Base-by-base conservation (phyloP, 2,113 vertebrate genomes). In the Gymnobelideus leadbeateri region DNA sequence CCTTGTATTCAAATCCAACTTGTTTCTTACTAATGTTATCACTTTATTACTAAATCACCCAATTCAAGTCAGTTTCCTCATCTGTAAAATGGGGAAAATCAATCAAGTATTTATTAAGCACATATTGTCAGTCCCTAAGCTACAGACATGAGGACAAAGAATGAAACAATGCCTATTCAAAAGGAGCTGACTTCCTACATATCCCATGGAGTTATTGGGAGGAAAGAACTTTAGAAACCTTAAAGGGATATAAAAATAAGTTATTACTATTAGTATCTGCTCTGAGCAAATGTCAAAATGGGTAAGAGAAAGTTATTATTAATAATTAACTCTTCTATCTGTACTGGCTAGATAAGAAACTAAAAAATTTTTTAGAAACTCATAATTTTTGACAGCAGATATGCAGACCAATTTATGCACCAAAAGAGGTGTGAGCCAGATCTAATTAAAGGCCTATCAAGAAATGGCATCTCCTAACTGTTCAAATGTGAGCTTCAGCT, bases 1-100 rank as follows among this genome's bases (percentile, higher is more conserved):
- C 92, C 3, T 21, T 57, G 92, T 91, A 89, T 92, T 94, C 54
- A 92, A 92, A 97, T 93, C 84, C 52, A 93, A 95, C 92, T 23
- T 43, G n/a, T 84, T 84, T 84, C 11, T 84, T 84, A 84, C 68
- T 84, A 43, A 84, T 84, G 68, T 8, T 84, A 28, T 84, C 23
- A 91, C 51, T 54, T 50, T 92, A n/a, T 37, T 37, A 90, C 19
- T 7, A 89, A 91, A 2, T 9, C 37, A 68, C 31, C 53, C 90
- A 91, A 53, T 96, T 26, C 89, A 61, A 57, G 77, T 89, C 94
- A 54, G 77, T 53, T 95, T 91, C 77, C 94, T 96, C 47, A 95
- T 47, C 43, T 12, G 57, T 92, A 96, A 95, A 91, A 54, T 55
- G 23, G 94, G n/a, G 57, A 21, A 31, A 90, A 5, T 55, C 6